phyloP scores from a whole-genome alignment of 2,888 invertebrate species.

The Prenolepis imparis region DNA sequence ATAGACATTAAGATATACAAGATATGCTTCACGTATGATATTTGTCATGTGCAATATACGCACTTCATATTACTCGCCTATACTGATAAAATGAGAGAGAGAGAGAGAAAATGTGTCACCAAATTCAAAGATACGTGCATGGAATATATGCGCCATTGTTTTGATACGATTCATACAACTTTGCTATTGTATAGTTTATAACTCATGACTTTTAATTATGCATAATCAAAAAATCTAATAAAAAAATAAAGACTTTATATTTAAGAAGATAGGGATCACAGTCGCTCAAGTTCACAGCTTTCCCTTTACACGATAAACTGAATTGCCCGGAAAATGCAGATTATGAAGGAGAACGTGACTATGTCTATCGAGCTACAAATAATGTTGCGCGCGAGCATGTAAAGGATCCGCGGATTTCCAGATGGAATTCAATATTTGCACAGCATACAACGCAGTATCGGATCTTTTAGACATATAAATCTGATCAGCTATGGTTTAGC shows the following conservation, averaged over 20 bases:
- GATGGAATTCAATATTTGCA: conserved; percentile 42
- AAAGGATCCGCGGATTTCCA: conserved; percentile 29
- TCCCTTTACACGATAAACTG: neutral
- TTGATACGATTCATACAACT: neutral
- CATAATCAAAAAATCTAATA: neutral
- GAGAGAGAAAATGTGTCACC: conserved; percentile 2
- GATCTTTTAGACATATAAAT: conserved; percentile 42
- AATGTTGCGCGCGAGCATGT: neutral
- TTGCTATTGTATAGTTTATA: neutral
- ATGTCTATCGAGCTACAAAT: conserved; percentile 36
- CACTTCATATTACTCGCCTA: conserved; percentile 22
- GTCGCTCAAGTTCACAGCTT: neutral
- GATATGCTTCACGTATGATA: conserved; percentile 31
- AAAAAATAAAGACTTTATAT: conserved; percentile 3
- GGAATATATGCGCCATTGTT: neutral
- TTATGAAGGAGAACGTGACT: conserved; percentile 7
- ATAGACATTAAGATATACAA: conserved; percentile 21
- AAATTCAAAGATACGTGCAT: neutral
- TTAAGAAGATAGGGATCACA: neutral
- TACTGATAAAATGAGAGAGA: neutral
- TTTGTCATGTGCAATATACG: conserved; percentile 32
- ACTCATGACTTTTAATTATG: neutral
- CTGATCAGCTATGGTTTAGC: conserved; percentile 26
- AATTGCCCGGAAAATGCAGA: conserved; percentile 20
- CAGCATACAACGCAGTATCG: conserved; percentile 36